Evolutionary conservation across 2,113 vertebrate genomes (phyloP).

Genomic region (Candoia aspera): DNA sequence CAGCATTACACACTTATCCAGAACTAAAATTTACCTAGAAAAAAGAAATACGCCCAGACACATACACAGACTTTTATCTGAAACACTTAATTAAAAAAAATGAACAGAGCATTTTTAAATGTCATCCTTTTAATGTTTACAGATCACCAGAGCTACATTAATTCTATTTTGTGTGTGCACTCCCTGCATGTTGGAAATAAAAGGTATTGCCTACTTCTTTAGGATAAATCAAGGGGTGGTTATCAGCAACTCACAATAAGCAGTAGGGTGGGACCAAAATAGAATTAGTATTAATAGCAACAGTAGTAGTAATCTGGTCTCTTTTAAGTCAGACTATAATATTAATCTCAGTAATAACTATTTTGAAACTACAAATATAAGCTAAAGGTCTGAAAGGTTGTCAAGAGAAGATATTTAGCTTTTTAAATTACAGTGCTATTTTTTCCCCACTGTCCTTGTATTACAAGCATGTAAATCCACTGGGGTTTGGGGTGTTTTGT

Average conservation of each 20-base stretch:
- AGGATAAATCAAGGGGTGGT: neutral
- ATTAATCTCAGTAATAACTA: constrained; percentile 41
- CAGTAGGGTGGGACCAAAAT: neutral
- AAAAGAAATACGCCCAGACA: neutral
- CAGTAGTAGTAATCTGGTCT: neutral
- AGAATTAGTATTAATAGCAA: neutral
- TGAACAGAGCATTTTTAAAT: neutral
- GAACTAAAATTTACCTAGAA: neutral
- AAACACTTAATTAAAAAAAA: neutral
- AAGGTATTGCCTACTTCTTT: neutral
- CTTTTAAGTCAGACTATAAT: constrained; percentile 55
- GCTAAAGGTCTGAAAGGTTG: constrained; percentile 50
- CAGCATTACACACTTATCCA: neutral
- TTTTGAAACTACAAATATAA: constrained; percentile 48
- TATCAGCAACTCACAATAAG: constrained; percentile 35
- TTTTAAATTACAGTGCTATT: constrained; percentile 9
- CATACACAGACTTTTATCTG: neutral
- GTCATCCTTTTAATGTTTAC: constrained; percentile 5
- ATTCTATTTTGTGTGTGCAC: neutral
- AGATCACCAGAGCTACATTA: neutral
- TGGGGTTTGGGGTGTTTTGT: neutral
- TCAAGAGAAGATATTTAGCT: neutral
- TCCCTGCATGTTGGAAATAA: neutral
- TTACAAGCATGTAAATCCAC: neutral
- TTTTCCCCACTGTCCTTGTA: constrained; percentile 7